Evolutionary conservation across 2,888 invertebrate genomes (phyloP), one percentile per base, ranked within the genome.

Genomic region (Eristalis intricaria): DNA sequence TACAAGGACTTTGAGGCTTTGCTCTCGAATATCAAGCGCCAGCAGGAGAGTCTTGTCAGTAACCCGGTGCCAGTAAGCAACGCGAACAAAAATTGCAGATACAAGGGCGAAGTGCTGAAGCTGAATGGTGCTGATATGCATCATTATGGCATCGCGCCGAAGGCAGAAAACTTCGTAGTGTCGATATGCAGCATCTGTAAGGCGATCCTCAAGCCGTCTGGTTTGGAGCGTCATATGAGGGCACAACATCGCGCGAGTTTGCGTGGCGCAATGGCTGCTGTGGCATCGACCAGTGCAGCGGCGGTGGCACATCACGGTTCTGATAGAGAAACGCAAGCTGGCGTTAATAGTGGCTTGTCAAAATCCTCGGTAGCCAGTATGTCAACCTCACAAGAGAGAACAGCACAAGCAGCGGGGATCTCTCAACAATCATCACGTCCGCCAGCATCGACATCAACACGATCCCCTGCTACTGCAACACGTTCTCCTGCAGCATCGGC

Each of bases 111-210:
- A 84, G 94, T 95, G 88, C 94, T 94, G 90, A 94, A 95, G 10
- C 93, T 95, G 73, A 93, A 93, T 84, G 91, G 92, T 89, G 93
- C 95, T 93, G 95, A 95, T 92, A 96, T 96, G 95, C 95, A 95
- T 89, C 94, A 96, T 79, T 97, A 96, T 92, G 97, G 97, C 65
- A 94, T 96, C 90, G 96, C 96, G 90, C 97, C 97, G 29, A 96
- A 96, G 90, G 95, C 95, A 93, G 96, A 97, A 93, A 94, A 95
- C 87, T 95, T 97, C 90, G 95, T 95, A 91, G 95, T 96, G 85
- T 96, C 96, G 84, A 95, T 97, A 90, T 97, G 97, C 93, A 96
- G 96, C 92, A 94, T 95, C 92, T 97, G 97, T 92, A 95, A 95
- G 89, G 95, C 95, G 89, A 95, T 96, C 91, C 95, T 97, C 90